Evolutionary conservation across 2,113 vertebrate species (phyloP).

Genomic region (Proterorhinus semilunaris): DNA sequence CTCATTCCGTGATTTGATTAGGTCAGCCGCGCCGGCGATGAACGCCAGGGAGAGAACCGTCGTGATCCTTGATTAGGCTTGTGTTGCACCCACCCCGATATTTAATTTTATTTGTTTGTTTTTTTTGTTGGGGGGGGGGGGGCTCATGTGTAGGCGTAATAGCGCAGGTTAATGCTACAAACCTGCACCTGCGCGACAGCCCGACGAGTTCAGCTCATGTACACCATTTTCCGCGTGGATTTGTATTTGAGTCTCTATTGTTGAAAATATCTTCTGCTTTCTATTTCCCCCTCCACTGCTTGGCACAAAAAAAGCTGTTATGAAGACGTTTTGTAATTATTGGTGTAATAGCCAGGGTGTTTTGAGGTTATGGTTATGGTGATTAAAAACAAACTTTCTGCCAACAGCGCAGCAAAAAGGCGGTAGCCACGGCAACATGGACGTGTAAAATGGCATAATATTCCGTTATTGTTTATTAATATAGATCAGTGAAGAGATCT

Average conservation of each 20-base stretch:
- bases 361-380: background rate
- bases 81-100: slow-evolving; percentile 40
- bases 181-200: slow-evolving; percentile 59
- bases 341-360: background rate
- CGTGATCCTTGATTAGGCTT: slow-evolving; percentile 69
- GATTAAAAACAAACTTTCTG: background rate
- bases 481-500: too few species aligned
- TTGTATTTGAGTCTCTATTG: slow-evolving; percentile 28
- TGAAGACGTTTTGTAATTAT: background rate
- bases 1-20: slow-evolving; percentile 74
- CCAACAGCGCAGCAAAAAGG: background rate
- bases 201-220: slow-evolving; percentile 44
- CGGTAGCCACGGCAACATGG: background rate
- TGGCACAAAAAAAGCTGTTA: slow-evolving; percentile 1
- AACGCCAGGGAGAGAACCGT: slow-evolving; percentile 56
- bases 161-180: slow-evolving; percentile 62
- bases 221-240: slow-evolving; percentile 30
- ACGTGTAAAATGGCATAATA: background rate
- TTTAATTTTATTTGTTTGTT: too few species aligned
- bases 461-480: background rate
- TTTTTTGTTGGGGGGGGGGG: too few species aligned
- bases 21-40: slow-evolving; percentile 57
- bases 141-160: too few species aligned
- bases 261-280: slow-evolving; percentile 19
- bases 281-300: slow-evolving; percentile 2